These are phyloP conservation scores for Lampris incognitus DNA, from an alignment of 2,113 vertebrate species.

Conservation along the genomic window DNA sequence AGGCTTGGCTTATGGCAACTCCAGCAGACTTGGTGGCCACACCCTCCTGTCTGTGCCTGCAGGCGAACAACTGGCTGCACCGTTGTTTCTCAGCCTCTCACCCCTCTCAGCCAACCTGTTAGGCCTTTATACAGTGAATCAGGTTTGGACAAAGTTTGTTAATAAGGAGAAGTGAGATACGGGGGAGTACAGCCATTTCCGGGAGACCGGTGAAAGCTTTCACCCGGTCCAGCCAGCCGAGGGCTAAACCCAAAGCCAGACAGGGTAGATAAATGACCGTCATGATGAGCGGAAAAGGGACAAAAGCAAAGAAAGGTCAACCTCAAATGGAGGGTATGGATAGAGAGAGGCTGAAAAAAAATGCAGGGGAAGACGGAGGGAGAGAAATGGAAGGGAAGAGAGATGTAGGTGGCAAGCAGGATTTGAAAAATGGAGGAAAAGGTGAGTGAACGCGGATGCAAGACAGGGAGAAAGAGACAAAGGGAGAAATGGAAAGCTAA, in stretches of 20 bases:
- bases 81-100: constrained; percentile 26
- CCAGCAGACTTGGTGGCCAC: too few species aligned
- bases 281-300: not conserved
- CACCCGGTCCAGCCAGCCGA: constrained; percentile 11
- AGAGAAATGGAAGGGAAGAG: not conserved
- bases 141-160: not conserved
- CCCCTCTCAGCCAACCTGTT: constrained; percentile 4
- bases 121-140: constrained; percentile 13
- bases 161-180: constrained; percentile 18
- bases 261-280: constrained; percentile 40
- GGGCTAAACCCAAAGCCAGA: constrained; percentile 36
- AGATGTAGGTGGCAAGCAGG: constrained; percentile 11
- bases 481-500: constrained; percentile 24
- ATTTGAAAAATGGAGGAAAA: not conserved
- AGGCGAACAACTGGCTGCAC: too few species aligned
- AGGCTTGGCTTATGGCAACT: too few species aligned
- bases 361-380: not conserved
- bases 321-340: not conserved
- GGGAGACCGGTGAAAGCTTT: constrained; percentile 23
- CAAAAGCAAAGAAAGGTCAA: not conserved
- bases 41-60: too few species aligned
- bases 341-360: not conserved
- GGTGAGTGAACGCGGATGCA: not conserved
- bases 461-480: not conserved
- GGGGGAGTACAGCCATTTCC: not conserved